Conservation (phyloP, 2,113 vertebrate species). For the Myrmecophaga tridactyla region DNA sequence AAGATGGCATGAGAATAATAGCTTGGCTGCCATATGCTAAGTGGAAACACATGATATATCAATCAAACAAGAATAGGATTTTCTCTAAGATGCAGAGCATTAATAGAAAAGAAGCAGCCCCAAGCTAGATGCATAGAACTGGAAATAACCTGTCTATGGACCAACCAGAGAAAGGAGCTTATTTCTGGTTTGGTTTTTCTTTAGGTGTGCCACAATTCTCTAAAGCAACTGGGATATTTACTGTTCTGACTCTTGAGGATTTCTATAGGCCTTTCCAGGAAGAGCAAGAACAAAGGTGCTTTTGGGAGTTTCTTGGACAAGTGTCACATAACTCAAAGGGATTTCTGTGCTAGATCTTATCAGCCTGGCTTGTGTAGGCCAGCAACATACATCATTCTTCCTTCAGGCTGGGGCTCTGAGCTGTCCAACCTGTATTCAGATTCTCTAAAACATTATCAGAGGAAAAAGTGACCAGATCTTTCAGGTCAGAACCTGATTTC, state of each 20-base stretch:
- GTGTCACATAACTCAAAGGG: not conserved
- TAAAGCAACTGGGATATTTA: constrained; percentile 14
- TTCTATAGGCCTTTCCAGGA: not conserved
- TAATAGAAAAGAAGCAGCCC: not conserved
- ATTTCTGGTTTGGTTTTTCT: not conserved
- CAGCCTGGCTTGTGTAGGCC: not conserved
- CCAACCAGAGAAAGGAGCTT: not conserved
- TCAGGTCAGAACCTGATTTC: not conserved
- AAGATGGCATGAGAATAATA: constrained; percentile 32
- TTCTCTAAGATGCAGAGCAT: not conserved
- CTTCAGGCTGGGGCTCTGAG: not conserved
- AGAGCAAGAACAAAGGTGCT: not conserved
- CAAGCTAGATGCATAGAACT: not conserved
- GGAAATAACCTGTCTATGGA: not conserved
- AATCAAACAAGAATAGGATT: constrained; percentile 2
- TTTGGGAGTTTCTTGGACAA: not conserved
- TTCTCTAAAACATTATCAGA: constrained; percentile 1
- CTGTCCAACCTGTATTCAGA: not conserved
- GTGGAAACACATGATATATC: constrained; percentile 12
- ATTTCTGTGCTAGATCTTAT: not conserved
- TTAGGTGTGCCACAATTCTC: not conserved
- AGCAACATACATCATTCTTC: not conserved
- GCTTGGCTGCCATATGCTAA: constrained; percentile 23
- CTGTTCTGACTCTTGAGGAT: not conserved
- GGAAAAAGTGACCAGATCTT: not conserved